Evolutionary conservation across 2,113 vertebrate species (phyloP), one percentile per base, ranked within the genome.

Genomic region (Arizona elegans): DNA sequence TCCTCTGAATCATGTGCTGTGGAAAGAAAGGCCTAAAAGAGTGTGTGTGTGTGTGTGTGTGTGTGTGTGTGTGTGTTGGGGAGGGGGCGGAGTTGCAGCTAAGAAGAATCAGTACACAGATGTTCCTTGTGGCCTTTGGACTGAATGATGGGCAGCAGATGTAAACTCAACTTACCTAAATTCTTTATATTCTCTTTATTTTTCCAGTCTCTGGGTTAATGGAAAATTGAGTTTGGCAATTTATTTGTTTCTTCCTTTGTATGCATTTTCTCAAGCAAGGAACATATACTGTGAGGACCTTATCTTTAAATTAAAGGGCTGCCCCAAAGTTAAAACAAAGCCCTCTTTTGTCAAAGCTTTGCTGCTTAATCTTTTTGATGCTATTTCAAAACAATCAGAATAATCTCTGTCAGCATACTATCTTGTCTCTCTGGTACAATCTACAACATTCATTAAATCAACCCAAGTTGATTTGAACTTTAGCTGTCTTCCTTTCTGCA

Each of bases 301-400:
- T 38, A 86, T 91, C 53, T 91, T 91, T 55, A 85, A 85, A 91
- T 38, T 56, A 24, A 86, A 47, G n/a, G 54, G 56, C 24, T 47
- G 23, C 43, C 43, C 24, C 54, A 58, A 58, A 56, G 23, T 86
- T 91, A 58, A 86, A 81, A 86, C 54, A 47, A 87, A 59, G 23
- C 29, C 17, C 29, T 5, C 85, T 87, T 87, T 87, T n/a, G 55
- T 92, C 23, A 62, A 53, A 53, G 43, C 43, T 21, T 81, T 21
- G 17, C 47, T 38, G 85, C 19, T 92, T 92, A 87, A 92, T 62
- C 85, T 92, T 92, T 62, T 92, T 86, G 62, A 43, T 33, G 56
- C 15, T 43, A 58, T 15, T 33, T 56, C 33, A 91, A 29, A 87
- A 13, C 43, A 92, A 87, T 86, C 75, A 92, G 29, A 38, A 52